phyloP scores from a whole-genome alignment of 2,888 invertebrate genomes.

The Mythimna ferrago region DNA sequence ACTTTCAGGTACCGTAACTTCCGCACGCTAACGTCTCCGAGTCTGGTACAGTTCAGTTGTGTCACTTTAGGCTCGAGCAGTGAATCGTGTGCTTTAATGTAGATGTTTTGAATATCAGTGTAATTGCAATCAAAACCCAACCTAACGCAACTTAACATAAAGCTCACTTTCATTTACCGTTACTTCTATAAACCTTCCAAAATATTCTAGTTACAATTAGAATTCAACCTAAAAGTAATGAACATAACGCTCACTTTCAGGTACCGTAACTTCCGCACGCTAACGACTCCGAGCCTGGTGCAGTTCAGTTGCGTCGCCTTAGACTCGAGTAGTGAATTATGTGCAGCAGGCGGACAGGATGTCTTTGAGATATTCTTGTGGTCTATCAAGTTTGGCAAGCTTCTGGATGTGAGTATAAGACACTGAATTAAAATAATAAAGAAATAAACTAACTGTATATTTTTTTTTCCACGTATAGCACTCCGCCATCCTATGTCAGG shows the following conservation, averaged over 20 bases:
- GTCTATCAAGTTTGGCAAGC: conserved; percentile 97
- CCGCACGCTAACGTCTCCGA: conserved; percentile 97
- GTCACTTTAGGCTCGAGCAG: conserved; percentile 97
- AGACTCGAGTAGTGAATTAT: conserved; percentile 97
- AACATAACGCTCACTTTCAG: conserved; percentile 83
- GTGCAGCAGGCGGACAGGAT: conserved; percentile 98
- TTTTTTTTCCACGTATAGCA: too few relatives aligned
- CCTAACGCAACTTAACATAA: neutral
- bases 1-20: conserved; percentile 97
- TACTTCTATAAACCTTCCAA: conserved; percentile 94
- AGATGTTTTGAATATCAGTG: too few relatives aligned
- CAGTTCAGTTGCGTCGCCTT: conserved; percentile 98
- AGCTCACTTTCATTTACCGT: conserved; percentile 93
- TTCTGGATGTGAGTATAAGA: conserved; percentile 93
- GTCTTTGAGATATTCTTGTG: conserved; percentile 98
- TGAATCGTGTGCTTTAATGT: conserved; percentile 86
- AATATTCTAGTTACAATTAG: neutral
- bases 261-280: conserved; percentile 99
- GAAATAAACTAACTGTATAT: too few relatives aligned
- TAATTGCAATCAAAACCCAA: neutral
- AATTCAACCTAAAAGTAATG: conserved; percentile 27
- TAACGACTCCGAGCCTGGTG: conserved; percentile 97
- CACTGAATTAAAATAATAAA: too few relatives aligned
- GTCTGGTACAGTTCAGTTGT: conserved; percentile 97
- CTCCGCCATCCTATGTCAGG: too few relatives aligned